Percentiles rank a stretch among this genome's conserved stretches.
Evolutionary conservation across 2,888 invertebrate genomes (phyloP).

Genomic region (Ischnus inquisitorius): DNA sequence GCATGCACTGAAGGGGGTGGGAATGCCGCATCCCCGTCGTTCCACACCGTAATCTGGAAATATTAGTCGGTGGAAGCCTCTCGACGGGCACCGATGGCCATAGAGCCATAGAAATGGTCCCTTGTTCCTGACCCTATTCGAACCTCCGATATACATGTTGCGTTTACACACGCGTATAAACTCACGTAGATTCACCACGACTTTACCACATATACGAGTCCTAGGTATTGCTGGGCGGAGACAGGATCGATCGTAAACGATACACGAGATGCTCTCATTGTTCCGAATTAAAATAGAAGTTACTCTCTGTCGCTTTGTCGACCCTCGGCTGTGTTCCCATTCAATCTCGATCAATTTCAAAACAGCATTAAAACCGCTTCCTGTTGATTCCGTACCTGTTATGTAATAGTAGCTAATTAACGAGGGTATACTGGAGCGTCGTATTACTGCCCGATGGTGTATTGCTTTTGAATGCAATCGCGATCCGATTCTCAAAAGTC

Average conservation of each 20-base stretch:
- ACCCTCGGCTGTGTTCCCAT: neutral
- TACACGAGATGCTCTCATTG: neutral
- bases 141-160: neutral
- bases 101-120: conserved; percentile 38
- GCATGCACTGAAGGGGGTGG: conserved; percentile 54
- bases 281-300: conserved; percentile 44
- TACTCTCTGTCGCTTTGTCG: neutral
- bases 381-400: neutral
- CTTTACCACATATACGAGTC: neutral
- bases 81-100: conserved; percentile 26
- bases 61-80: conserved; percentile 74
- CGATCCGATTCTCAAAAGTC: neutral
- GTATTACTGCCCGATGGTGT: neutral
- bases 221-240: neutral
- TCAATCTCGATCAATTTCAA: conserved; percentile 21
- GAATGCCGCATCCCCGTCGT: conserved; percentile 63
- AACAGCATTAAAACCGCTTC: neutral
- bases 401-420: neutral
- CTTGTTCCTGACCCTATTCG: conserved; percentile 12
- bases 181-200: conserved; percentile 1
- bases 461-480: conserved; percentile 1
- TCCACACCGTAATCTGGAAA: conserved; percentile 77
- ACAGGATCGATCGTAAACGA: conserved; percentile 13
- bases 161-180: neutral
- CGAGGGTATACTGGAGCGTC: neutral